phyloP scores from a whole-genome alignment of 2,113 vertebrate genomes.

The Phalacrocorax pelagicus region DNA sequence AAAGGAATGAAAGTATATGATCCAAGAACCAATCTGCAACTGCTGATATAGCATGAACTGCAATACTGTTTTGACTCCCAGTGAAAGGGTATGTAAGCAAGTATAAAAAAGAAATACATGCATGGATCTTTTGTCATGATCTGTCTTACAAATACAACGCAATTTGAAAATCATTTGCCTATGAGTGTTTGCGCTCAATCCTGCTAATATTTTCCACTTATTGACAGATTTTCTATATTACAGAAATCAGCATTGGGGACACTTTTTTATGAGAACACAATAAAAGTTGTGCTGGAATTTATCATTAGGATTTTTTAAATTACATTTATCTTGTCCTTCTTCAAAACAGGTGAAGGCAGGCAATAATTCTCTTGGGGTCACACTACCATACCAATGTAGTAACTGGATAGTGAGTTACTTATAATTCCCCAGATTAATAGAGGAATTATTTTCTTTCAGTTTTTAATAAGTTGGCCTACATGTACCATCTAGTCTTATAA shows the following conservation, averaged over 20 bases:
- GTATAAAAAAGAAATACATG: neutral
- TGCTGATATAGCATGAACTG: neutral
- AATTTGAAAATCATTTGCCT: neutral
- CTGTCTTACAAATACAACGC: neutral
- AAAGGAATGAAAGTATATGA: neutral
- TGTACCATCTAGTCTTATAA: neutral
- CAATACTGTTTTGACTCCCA: neutral
- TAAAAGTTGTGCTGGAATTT: neutral
- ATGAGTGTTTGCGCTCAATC: neutral
- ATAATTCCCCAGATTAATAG: rapidly evolving
- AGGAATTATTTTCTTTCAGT: neutral
- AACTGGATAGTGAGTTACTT: neutral
- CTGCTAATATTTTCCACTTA: neutral
- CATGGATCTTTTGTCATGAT: neutral
- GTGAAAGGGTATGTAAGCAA: neutral
- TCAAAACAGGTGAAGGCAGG: neutral
- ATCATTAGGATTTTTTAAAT: neutral
- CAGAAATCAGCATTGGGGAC: neutral
- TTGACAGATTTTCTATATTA: neutral
- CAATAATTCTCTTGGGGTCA: neutral
- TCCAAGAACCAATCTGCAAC: neutral
- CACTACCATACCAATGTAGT: neutral
- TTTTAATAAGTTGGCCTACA: neutral
- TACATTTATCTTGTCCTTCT: neutral
- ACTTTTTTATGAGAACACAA: neutral